Percentiles rank a stretch among this genome's conserved stretches.
phyloP scores from a whole-genome alignment of 2,113 vertebrate species.

The Aegithalos caudatus region DNA sequence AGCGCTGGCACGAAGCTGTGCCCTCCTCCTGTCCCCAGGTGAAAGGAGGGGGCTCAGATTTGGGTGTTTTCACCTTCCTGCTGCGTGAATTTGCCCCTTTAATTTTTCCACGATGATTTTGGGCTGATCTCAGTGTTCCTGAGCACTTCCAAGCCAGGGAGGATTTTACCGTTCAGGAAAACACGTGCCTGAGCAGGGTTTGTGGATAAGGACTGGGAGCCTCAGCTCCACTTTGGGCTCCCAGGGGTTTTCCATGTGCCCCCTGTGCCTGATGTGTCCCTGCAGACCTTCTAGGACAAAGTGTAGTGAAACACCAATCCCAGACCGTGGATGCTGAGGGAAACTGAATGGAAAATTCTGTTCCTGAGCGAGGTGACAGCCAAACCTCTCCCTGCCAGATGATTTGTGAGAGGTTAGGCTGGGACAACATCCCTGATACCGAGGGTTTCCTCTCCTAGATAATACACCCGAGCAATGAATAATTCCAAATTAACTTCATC shows the following conservation, averaged over 20 bases:
- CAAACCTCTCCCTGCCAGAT: background rate
- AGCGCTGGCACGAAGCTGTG: background rate
- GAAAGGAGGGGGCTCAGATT: background rate
- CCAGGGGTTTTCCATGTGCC: background rate
- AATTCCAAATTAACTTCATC: background rate
- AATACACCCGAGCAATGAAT: background rate
- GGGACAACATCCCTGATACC: background rate
- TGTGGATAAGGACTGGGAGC: background rate
- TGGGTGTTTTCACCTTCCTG: background rate
- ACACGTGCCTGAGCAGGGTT: background rate
- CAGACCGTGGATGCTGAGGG: background rate
- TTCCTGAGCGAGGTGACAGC: background rate
- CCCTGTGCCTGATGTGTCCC: background rate
- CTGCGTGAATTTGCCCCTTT: rapidly evolving
- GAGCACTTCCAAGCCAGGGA: background rate
- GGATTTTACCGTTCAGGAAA: background rate
- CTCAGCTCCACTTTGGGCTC: background rate
- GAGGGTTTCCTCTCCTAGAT: background rate
- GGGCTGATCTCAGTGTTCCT: background rate
- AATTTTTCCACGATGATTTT: background rate
- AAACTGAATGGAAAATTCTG: background rate
- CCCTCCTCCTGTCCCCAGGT: background rate
- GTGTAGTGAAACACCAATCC: background rate
- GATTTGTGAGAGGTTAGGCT: background rate
- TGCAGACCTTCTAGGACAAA: background rate